Base-by-base conservation (phyloP, 2,113 vertebrate species). In the Psittacara wagleri region DNA sequence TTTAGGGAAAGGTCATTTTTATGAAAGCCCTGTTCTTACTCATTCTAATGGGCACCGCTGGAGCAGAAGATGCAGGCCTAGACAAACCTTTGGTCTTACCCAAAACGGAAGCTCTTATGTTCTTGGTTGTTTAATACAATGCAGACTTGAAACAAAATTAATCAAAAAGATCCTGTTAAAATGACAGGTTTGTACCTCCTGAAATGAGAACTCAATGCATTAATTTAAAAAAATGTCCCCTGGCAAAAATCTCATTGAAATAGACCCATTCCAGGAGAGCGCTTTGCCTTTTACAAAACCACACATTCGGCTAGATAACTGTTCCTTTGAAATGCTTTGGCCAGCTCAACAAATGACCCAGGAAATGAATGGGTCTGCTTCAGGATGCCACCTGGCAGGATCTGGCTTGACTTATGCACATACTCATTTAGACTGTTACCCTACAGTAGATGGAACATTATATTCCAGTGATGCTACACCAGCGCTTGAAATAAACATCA, bases 241-340 rank as follows among this genome's bases (percentile, higher is more conserved):
- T 88, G 44, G 75, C 59, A 93, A 93, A 93, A 88, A 93, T 68
- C 54, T 94, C 29, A 48, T 55, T 88, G 90, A 88, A 94, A 83
- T 24, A 7, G 63, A 68, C 49, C 17, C 41, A 16, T 91, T 86
- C 54, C 78, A 67, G 31, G 48, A 68, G 48, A 90, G 85, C 1
- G 1, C 41, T 86, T 86, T 83, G 43, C n/a, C 35, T 72, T 52
- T 86, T 88, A 62, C 31, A 86, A 51, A 94, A 83, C 54, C 83
- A n/a, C 41, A 39, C 0, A 0, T 93, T 84, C 7, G 1, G 37
- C 89, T 84, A 69, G 48, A 66, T 74, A 91, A 55, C 69, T 1
- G 3, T 46, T 84, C 70, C 28, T 90, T 86, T 79, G 62, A 93
- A 91, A 75, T 52, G 27, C 41, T 82, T 84, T 76, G 57, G n/a